These are phyloP conservation scores for Raphicerus campestris DNA, from an alignment of 2,113 vertebrate genomes.

Conservation along the genomic window DNA sequence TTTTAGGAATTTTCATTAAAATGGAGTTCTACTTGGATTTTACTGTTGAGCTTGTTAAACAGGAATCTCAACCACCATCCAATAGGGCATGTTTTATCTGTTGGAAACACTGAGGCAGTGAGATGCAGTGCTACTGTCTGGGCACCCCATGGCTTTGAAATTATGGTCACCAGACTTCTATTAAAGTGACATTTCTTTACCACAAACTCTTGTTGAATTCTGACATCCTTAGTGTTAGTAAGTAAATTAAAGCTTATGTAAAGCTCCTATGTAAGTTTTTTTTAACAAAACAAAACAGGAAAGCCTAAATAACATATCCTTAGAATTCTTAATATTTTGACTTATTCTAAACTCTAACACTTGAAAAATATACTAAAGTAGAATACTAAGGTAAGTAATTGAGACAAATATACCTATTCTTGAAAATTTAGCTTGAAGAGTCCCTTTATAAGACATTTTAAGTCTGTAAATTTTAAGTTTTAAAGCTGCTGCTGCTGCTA, in stretches of 20 bases:
- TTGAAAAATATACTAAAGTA: constrained; percentile 4
- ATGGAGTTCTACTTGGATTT: constrained; percentile 17
- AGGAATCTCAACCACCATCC: constrained; percentile 9
- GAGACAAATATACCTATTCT: not conserved
- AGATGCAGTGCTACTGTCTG: not conserved
- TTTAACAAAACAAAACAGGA: constrained; percentile 16
- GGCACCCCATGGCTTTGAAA: not conserved
- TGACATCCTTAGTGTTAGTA: not conserved
- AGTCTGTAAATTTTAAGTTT: not conserved
- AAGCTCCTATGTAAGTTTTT: not conserved
- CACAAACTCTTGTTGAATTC: not conserved
- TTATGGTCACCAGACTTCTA: not conserved
- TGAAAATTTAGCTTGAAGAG: not conserved
- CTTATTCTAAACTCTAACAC: constrained; percentile 13
- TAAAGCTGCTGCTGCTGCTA: not conserved
- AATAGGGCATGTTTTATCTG: not conserved
- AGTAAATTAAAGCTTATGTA: not conserved
- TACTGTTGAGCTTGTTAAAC: constrained; percentile 12
- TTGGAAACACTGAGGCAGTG: constrained; percentile 1
- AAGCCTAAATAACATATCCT: constrained; percentile 1
- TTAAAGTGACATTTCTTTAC: not conserved
- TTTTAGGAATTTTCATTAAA: constrained; percentile 29
- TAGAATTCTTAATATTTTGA: not conserved
- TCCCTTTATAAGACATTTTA: not conserved
- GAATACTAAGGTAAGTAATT: not conserved